Percentiles rank a stretch among this genome's conserved stretches.
These are phyloP conservation scores for Helostoma temminkii DNA, from an alignment of 2,797 vertebrate species.

Conservation along the genomic window DNA sequence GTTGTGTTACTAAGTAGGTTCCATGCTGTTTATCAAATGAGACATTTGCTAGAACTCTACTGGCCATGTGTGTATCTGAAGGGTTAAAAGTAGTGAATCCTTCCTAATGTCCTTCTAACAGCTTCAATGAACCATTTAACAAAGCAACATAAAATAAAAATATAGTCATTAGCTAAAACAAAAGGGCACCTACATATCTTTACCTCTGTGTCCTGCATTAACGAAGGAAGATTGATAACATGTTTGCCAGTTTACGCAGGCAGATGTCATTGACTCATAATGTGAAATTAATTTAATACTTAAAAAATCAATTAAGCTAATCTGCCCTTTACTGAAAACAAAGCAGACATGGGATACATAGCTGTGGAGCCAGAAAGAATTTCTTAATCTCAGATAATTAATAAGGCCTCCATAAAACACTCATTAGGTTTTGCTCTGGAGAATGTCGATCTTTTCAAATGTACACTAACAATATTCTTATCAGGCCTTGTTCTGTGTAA, in stretches of 20 bases:
- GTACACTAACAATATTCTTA: constrained; percentile 73
- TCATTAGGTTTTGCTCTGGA: constrained; percentile 71
- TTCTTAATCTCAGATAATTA: constrained; percentile 83
- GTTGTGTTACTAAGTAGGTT: too few relatives aligned
- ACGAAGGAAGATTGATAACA: constrained; percentile 57
- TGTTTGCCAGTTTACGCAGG: constrained; percentile 52
- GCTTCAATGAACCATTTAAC: not conserved
- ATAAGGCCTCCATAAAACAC: constrained; percentile 73
- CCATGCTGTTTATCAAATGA: too few relatives aligned
- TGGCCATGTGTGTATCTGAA: too few relatives aligned
- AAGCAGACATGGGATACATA: constrained; percentile 64
- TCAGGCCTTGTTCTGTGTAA: constrained; percentile 72
- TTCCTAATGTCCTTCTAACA: not conserved
- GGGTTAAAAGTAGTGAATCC: too few relatives aligned
- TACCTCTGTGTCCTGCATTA: constrained; percentile 40
- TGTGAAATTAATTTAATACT: constrained; percentile 79
- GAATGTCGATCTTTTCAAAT: constrained; percentile 69
- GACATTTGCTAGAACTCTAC: not conserved
- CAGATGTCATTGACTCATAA: constrained; percentile 67
- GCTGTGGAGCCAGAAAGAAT: constrained; percentile 59
- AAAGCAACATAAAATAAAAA: constrained; percentile 4
- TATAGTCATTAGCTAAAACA: constrained; percentile 34
- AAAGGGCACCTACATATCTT: constrained; percentile 37
- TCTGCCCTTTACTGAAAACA: constrained; percentile 78
- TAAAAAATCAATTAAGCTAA: constrained; percentile 83